Evolutionary conservation across 2,888 invertebrate genomes (phyloP), one percentile per base, ranked within the genome.

Genomic region (Rhyacophila evoluta): DNA sequence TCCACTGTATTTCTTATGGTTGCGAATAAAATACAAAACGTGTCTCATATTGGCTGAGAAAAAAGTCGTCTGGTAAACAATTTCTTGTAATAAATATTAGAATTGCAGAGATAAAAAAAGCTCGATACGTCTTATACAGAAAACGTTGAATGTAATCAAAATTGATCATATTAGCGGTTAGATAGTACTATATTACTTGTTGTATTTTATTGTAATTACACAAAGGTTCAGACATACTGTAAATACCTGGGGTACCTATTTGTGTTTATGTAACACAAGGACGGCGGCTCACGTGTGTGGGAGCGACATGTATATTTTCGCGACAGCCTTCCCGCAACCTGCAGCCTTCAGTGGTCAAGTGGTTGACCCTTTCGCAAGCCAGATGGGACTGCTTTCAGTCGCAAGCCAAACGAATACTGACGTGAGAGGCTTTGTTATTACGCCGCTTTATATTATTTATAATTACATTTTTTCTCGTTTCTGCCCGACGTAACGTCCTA

Each of bases 351-450:
- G 55, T 25, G 55, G 55, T 55, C 55, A 55, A 55, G 55, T 55
- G 55, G 55, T 55, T 55, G 55, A 55, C 55, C 55, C 55, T 55
- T 55, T 55, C 19, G 55, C 55, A 6, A 25, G 19, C 55, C 55
- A 55, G 55, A 55, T 55, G 55, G 55, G 55, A 55, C 55, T 33
- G 29, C 29, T 55, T 55, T 55, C 19, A 25, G 55, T 55, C 55
- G 25, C 55, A 10, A 55, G 55, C 19, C 55, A 12, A 12, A 19
- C 55, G 55, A 55, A 15, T 19, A 55, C 25, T 55, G 55, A 55
- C 25, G 55, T 15, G 55, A 25, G 55, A 55, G 55, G 55, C 55
- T 55, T 55, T 55, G 55, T 55, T 55, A 55, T 55, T 55, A 55
- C 55, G 19, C 25, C 10, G 55, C 55, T 55, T 55, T 55, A 55